Percentiles rank a stretch among this genome's conserved stretches.
Conservation (phyloP, 2,113 vertebrate species). For the Myiagra hebetior region DNA sequence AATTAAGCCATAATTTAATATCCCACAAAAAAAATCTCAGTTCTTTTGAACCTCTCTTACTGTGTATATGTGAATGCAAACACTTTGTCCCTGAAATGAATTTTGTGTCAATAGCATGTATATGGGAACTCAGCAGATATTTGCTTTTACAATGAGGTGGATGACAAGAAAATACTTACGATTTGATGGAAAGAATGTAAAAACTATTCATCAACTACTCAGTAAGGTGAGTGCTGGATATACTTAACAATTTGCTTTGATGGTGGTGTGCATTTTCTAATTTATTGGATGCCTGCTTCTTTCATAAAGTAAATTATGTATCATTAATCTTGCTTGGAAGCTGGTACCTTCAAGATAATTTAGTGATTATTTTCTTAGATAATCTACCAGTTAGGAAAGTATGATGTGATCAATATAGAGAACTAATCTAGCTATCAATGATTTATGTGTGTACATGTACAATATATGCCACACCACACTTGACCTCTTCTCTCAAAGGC, state of each 20-base stretch:
- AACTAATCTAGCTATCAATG: constrained; percentile 34
- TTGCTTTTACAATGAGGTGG: background rate
- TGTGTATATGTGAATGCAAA: background rate
- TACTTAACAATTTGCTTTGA: constrained; percentile 70
- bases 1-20: background rate
- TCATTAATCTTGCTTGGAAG: constrained; percentile 74
- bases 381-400: constrained; percentile 59
- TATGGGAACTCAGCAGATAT: background rate
- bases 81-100: background rate
- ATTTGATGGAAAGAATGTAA: constrained; percentile 41
- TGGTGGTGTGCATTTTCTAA: constrained; percentile 69
- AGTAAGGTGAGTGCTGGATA: constrained; percentile 53
- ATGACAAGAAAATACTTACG: constrained; percentile 30
- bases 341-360: constrained; percentile 69
- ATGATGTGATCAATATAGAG: constrained; percentile 54
- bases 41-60: background rate
- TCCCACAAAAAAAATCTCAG: background rate
- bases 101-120: background rate
- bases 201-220: constrained; percentile 65
- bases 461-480: background rate
- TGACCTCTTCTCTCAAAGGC: constrained; percentile 9
- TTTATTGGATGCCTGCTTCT: constrained; percentile 77
- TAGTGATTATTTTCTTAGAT: constrained; percentile 72
- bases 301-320: constrained; percentile 74
- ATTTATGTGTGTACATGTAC: background rate